Conservation (phyloP, 2,113 vertebrate species). For the Mesoclemmys tuberculata region DNA sequence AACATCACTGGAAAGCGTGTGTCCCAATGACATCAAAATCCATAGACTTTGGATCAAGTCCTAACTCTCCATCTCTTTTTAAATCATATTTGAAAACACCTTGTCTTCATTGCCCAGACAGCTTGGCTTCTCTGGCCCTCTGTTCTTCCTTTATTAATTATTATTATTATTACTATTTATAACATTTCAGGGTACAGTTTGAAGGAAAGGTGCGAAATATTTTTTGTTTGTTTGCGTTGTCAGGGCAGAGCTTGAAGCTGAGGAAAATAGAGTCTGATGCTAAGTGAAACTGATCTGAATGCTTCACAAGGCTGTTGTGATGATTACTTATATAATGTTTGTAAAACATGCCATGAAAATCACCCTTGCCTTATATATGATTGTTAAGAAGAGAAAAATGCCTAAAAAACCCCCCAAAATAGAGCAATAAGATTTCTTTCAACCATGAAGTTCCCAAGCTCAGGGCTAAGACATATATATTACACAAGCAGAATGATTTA, state of each 20-base stretch:
- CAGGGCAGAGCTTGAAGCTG: not conserved
- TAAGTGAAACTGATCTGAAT: not conserved
- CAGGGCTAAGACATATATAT: not conserved
- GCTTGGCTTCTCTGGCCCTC: conserved; percentile 40
- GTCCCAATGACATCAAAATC: not conserved
- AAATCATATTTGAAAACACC: fast-evolving
- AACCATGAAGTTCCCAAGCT: not conserved
- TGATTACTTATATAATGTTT: not conserved
- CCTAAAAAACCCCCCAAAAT: not conserved
- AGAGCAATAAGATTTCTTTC: not conserved
- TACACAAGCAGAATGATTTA: not conserved
- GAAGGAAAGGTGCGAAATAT: not conserved
- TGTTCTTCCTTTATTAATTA: not conserved
- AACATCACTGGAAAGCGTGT: conserved; percentile 13
- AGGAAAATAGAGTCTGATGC: not conserved
- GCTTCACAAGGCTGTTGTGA: fast-evolving
- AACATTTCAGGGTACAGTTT: not conserved
- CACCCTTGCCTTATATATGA: fast-evolving
- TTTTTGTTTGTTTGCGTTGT: not conserved
- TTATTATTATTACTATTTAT: not conserved
- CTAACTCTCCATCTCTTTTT: not conserved
- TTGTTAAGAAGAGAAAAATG: not conserved
- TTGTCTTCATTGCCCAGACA: not conserved
- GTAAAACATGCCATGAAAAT: not conserved
- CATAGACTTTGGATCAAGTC: not conserved